Evolutionary conservation across 1,140 invertebrate species (phyloP).

Genomic region (Condylostylus longicornis): DNA sequence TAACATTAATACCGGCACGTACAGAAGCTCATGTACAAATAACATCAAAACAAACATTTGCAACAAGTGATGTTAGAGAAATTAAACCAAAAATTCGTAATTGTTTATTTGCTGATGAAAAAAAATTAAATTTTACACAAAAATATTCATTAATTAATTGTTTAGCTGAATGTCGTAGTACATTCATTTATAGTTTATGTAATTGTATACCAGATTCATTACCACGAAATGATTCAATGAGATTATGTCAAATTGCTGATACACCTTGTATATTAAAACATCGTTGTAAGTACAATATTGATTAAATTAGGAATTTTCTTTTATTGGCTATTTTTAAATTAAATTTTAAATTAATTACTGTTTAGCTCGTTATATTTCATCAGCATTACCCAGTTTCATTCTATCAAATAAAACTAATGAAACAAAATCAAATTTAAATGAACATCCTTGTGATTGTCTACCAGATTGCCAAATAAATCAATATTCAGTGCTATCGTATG

Average conservation of each 20-base stretch:
- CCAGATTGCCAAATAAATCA: constrained; percentile 41
- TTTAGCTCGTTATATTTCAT: no score
- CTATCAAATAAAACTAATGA: constrained; percentile 9
- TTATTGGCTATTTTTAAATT: no score
- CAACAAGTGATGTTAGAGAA: neutral
- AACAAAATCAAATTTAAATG: constrained; percentile 5
- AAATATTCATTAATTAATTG: constrained; percentile 46
- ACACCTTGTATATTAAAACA: no score
- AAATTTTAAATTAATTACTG: no score
- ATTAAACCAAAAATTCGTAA: constrained; percentile 18
- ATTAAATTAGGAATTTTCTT: no score
- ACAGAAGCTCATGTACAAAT: constrained; percentile 1
- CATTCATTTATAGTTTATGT: neutral
- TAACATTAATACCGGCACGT: constrained; percentile 6
- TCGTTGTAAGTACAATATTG: no score
- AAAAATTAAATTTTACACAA: constrained; percentile 22
- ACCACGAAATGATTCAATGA: no score
- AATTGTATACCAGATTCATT: no score
- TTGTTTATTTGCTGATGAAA: constrained; percentile 41
- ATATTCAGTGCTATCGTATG: constrained; percentile 38
- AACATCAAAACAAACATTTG: neutral
- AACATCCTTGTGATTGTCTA: constrained; percentile 33
- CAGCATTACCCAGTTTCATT: constrained; percentile 4
- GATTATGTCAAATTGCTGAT: no score
- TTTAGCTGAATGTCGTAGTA: constrained; percentile 37